phyloP scores from a whole-genome alignment of 2,888 invertebrate species.

The Orthonychiurus folsomi region DNA sequence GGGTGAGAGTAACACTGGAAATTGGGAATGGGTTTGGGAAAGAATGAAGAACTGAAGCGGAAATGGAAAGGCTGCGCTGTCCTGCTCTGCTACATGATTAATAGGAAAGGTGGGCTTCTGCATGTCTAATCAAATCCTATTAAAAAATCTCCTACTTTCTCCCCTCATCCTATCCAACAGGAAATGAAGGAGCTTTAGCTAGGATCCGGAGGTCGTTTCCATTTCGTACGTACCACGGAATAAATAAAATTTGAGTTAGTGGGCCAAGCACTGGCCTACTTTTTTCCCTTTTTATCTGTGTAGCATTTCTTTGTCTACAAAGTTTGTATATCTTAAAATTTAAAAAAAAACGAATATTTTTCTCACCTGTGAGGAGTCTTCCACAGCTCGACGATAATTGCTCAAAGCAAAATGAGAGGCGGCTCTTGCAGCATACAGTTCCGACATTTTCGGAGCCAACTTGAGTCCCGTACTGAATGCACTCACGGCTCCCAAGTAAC shows the following conservation, averaged over 20 bases:
- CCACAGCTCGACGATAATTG: slow-evolving; percentile 62
- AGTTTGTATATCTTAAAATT: slow-evolving; percentile 6
- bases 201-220: too few relatives aligned
- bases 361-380: slow-evolving; percentile 53
- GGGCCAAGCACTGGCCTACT: too few relatives aligned
- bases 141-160: slow-evolving; percentile 5
- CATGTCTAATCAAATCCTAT: slow-evolving; percentile 1
- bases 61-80: neutral
- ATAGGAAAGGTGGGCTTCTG: neutral
- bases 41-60: neutral
- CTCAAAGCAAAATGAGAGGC: slow-evolving; percentile 68
- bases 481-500: slow-evolving; percentile 70
- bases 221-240: too few relatives aligned
- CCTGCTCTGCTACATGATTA: neutral
- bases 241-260: too few relatives aligned
- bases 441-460: slow-evolving; percentile 60
- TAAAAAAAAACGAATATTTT: slow-evolving; percentile 3
- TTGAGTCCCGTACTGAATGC: slow-evolving; percentile 71
- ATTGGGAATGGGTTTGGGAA: neutral
- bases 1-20: neutral
- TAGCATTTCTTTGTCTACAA: neutral
- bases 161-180: too few relatives aligned
- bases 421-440: slow-evolving; percentile 65
- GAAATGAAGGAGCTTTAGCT: too few relatives aligned
- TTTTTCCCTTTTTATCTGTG: too few relatives aligned